Base-by-base conservation (phyloP, 2,113 vertebrate genomes). In the Poeciliopsis prolifica region DNA sequence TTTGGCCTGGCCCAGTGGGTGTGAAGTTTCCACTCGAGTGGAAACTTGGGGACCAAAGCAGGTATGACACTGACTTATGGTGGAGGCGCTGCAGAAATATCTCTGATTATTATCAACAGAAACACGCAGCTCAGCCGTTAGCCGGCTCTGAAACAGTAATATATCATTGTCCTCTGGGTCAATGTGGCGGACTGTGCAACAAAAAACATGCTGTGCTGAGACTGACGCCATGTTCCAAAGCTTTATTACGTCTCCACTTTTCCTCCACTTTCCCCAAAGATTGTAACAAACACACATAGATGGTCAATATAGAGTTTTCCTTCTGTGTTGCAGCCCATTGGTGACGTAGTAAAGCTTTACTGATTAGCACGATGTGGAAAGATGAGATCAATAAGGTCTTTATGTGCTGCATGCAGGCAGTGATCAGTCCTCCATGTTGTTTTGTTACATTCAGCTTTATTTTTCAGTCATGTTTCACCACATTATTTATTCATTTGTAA, bases 61-160 rank as follows among this genome's bases (percentile, higher is more conserved):
- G 28, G 31, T 65, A 33, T 75, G 87, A 88, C 84, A 86, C 30
- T 89, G 89, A 93, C 70, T 78, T 85, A 84, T 84, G 72, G 82
- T 7, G 11, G 83, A 81, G 66, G 60, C n/a, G 74, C 69, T 84
- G 78, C 86, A 87, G 78, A 78, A 82, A 91, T 86, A 85, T 84
- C 54, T 80, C 80, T 67, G 42, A 86, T 83, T 82, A 75, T 37
- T 65, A 92, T 85, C 64, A 78, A 54, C 54, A 0, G 35, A 85
- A 81, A 78, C 81, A 77, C 63, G 2, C 84, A 68, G 48, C 66
- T 86, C 73, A 71, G 68, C 63, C 17, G 75, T 84, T 65, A 84
- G 70, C 72, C 51, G 33, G 33, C 70, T 28, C 30, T 61, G 26
- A 73, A 81, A 77, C 67, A 62, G 60, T 35, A 42, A 22, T 84